Conservation (phyloP, 2,797 vertebrate species). For the Myotis vivesi region DNA sequence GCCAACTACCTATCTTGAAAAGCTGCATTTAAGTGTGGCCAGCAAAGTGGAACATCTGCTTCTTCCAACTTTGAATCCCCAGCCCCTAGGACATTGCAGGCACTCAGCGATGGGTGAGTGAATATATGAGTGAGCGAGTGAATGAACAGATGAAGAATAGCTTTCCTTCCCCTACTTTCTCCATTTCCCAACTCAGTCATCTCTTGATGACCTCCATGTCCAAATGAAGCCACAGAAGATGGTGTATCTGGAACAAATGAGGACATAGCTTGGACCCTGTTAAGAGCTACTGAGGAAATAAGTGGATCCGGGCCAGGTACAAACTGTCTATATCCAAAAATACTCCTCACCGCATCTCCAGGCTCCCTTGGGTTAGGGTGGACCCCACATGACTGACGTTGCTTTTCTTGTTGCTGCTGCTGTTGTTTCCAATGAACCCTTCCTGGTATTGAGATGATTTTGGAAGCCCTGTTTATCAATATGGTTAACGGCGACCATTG, state of each 20-base stretch:
- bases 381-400: neutral
- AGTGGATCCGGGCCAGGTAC: neutral
- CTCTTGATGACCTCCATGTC: neutral
- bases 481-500: neutral
- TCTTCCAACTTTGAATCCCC: too few species aligned
- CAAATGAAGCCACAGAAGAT: neutral
- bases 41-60: neutral
- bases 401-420: neutral
- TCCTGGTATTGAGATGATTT: neutral
- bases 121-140: fast-evolving
- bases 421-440: neutral
- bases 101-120: neutral
- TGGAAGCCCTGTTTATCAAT: neutral
- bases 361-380: neutral
- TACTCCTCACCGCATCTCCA: neutral
- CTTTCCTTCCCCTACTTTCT: neutral
- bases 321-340: neutral
- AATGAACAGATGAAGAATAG: neutral
- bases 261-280: neutral
- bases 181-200: neutral
- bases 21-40: neutral
- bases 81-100: neutral
- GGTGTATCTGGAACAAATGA: neutral
- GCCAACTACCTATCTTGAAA: neutral
- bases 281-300: constrained; percentile 3